Evolutionary conservation across 1,140 invertebrate genomes (phyloP).

Genomic region (Venturia canescens): DNA sequence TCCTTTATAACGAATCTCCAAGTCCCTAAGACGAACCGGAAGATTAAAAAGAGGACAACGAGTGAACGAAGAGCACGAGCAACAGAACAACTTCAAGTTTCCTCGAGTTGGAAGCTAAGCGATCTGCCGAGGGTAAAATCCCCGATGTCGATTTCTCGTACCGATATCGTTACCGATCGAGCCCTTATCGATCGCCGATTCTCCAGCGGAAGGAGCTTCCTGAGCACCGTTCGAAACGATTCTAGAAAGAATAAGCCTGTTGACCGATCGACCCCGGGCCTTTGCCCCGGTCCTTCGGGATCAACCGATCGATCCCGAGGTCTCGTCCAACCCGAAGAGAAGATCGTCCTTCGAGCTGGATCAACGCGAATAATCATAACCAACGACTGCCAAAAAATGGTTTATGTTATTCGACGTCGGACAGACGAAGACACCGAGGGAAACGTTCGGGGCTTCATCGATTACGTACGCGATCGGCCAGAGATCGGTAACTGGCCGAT

Average conservation of each 20-base stretch:
- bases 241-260: background rate
- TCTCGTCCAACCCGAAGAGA: too few species aligned
- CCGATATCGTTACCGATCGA: too few species aligned
- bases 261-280: background rate
- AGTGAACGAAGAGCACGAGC: background rate
- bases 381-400: conserved; percentile 33
- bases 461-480: background rate
- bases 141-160: too few species aligned
- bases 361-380: conserved; percentile 10
- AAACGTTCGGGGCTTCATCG: background rate
- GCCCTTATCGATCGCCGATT: background rate
- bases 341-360: background rate
- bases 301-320: too few species aligned
- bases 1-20: too few species aligned
- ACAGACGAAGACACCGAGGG: background rate
- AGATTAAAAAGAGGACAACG: conserved; percentile 22
- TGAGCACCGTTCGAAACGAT: background rate
- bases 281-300: background rate
- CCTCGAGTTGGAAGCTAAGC: too few species aligned
- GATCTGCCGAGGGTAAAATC: too few species aligned
- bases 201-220: background rate
- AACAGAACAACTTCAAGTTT: background rate
- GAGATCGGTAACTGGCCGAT: conserved; percentile 1
- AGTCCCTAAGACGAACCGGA: conserved; percentile 36
- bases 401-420: conserved; percentile 13